A percentile compares a stretch with the other conserved stretches of the same genome.
Evolutionary conservation across 2,888 invertebrate species (phyloP).

Genomic region (Heliconius hortense): DNA sequence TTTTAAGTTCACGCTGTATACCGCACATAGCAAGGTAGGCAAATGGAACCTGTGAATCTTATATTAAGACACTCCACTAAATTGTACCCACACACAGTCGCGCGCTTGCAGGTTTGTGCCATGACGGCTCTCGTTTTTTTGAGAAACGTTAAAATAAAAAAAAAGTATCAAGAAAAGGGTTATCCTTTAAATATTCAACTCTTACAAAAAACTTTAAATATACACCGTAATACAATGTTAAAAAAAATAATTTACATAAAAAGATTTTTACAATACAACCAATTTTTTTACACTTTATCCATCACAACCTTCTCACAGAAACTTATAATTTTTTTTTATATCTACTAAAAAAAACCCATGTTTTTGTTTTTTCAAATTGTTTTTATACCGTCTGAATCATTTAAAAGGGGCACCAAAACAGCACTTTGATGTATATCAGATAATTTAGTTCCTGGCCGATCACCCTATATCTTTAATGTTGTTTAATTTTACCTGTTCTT

Average conservation of each 20-base stretch:
- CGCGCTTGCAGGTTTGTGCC: too few species aligned
- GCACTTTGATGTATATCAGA: slow-evolving; percentile 44
- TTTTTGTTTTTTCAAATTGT: not conserved
- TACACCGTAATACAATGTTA: not conserved
- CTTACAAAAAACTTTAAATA: not conserved
- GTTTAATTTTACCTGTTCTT: slow-evolving; percentile 25
- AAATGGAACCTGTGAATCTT: too few species aligned
- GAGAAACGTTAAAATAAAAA: not conserved
- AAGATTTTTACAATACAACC: not conserved
- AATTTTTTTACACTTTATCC: not conserved
- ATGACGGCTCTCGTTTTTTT: not conserved
- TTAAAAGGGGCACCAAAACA: slow-evolving; percentile 25
- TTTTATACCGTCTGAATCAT: not conserved
- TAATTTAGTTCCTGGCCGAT: slow-evolving; percentile 44
- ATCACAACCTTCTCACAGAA: not conserved
- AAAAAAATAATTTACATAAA: not conserved
- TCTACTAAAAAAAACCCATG: not conserved
- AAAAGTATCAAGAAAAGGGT: not conserved
- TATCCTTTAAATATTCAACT: not conserved
- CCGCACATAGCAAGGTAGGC: too few species aligned
- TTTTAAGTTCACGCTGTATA: too few species aligned
- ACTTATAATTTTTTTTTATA: not conserved
- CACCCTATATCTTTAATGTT: slow-evolving; percentile 30
- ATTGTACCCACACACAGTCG: too few species aligned
- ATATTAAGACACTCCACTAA: too few species aligned